Conservation (phyloP, 2,888 invertebrate genomes). For the Neoascia interrupta region DNA sequence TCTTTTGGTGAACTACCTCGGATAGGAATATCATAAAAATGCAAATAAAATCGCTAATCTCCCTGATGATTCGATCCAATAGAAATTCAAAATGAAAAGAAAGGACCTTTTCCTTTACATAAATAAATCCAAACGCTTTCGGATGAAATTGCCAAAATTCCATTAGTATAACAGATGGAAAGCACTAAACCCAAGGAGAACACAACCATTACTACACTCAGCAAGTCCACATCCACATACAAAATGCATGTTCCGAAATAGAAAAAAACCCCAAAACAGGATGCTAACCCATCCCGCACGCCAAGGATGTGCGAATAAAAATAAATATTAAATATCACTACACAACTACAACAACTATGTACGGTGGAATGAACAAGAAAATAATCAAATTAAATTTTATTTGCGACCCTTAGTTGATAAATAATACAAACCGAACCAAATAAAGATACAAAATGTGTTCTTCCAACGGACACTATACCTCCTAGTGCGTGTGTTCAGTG, state of each 20-base stretch:
- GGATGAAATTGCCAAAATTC: slow-evolving; percentile 25
- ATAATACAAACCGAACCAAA: slow-evolving; percentile 35
- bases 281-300: not conserved
- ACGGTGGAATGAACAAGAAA: slow-evolving; percentile 21
- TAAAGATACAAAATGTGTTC: not conserved
- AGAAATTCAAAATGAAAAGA: not conserved
- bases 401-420: slow-evolving; percentile 39
- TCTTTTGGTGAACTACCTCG: too few relatives aligned
- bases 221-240: too few relatives aligned
- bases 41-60: slow-evolving; percentile 4
- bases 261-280: too few relatives aligned
- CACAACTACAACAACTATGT: too few relatives aligned
- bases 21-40: slow-evolving; percentile 5
- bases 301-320: slow-evolving; percentile 20
- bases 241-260: too few relatives aligned
- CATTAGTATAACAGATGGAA: slow-evolving; percentile 10
- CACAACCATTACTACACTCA: too few relatives aligned
- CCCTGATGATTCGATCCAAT: slow-evolving; percentile 7
- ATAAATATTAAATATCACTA: slow-evolving; percentile 28
- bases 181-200: not conserved
- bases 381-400: slow-evolving; percentile 58
- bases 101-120: too few relatives aligned
- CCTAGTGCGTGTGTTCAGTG: too few relatives aligned
- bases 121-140: slow-evolving; percentile 19
- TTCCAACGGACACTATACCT: not conserved